Conservation (phyloP, 2,113 vertebrate genomes). For the Colossoma macropomum region DNA sequence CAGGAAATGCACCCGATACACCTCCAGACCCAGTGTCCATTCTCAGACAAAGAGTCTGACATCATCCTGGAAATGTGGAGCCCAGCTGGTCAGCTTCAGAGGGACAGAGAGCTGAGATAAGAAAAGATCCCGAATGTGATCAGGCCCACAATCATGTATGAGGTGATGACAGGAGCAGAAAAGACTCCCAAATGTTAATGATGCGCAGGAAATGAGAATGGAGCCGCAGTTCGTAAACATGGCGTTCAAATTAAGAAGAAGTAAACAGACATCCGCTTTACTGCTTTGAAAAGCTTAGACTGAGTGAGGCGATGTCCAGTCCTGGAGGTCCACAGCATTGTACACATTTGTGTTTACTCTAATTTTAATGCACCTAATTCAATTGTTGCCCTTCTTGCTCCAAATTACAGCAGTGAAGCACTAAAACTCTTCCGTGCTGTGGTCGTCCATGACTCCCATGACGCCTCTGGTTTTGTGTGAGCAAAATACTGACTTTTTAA, state of each 20-base stretch:
- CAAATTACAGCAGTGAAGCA: too few relatives aligned
- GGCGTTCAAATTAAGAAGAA: constrained; percentile 16
- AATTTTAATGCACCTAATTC: too few relatives aligned
- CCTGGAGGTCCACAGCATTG: too few relatives aligned
- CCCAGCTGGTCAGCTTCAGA: constrained; percentile 43
- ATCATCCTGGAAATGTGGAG: constrained; percentile 53
- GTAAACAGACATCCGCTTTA: not conserved
- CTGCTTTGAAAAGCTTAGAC: too few relatives aligned
- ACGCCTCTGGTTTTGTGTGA: too few relatives aligned
- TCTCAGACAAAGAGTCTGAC: constrained; percentile 52
- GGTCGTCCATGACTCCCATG: too few relatives aligned
- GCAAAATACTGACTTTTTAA: too few relatives aligned
- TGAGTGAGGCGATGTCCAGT: too few relatives aligned
- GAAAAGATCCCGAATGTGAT: constrained; percentile 41
- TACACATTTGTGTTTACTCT: too few relatives aligned
- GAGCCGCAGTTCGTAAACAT: constrained; percentile 54
- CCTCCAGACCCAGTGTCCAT: constrained; percentile 17
- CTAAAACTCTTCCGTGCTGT: too few relatives aligned
- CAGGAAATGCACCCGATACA: constrained; percentile 51
- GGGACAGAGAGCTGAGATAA: constrained; percentile 47
- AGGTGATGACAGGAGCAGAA: constrained; percentile 52
- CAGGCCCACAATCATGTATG: constrained; percentile 33
- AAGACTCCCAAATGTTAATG: constrained; percentile 33
- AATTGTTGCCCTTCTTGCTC: too few relatives aligned
- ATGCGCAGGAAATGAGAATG: constrained; percentile 50